A percentile compares a stretch with the other conserved stretches of the same genome.
phyloP scores from a whole-genome alignment of 2,888 invertebrate genomes.

The Caenorhabditis sp. region DNA sequence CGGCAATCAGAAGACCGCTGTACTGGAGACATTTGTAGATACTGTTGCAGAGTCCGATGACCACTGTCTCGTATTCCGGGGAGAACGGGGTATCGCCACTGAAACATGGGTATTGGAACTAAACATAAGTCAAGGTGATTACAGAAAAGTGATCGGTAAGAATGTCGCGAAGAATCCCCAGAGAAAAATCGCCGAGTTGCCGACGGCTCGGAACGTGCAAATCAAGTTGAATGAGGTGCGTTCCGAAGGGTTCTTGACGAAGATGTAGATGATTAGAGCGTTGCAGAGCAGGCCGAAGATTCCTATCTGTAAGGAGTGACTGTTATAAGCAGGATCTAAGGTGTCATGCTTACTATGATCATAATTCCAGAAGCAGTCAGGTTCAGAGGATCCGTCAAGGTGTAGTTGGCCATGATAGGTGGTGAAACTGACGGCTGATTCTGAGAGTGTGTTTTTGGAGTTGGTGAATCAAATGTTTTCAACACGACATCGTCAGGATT shows the following conservation, averaged over 20 bases:
- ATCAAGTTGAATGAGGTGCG: constrained; percentile 18
- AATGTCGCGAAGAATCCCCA: constrained; percentile 2
- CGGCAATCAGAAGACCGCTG: constrained; percentile 20
- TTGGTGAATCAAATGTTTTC: too few species aligned
- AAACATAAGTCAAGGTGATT: background rate
- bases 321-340: too few species aligned
- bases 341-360: background rate
- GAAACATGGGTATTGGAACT: background rate
- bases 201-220: constrained; percentile 3
- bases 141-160: constrained; percentile 33
- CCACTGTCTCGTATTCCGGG: background rate
- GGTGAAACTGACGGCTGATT: background rate
- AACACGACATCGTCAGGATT: too few species aligned
- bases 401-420: background rate
- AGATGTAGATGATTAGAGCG: constrained; percentile 2
- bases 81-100: constrained; percentile 11
- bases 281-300: constrained; percentile 9
- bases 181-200: background rate
- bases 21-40: constrained; percentile 5
- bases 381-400: background rate
- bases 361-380: background rate
- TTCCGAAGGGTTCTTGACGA: background rate
- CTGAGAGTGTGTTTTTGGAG: too few species aligned
- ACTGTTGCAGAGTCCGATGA: constrained; percentile 2
- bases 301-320: background rate